Percentiles rank a stretch among this genome's conserved stretches.
Conservation (phyloP, 2,113 vertebrate genomes). For the Oreotrochilus melanogaster region DNA sequence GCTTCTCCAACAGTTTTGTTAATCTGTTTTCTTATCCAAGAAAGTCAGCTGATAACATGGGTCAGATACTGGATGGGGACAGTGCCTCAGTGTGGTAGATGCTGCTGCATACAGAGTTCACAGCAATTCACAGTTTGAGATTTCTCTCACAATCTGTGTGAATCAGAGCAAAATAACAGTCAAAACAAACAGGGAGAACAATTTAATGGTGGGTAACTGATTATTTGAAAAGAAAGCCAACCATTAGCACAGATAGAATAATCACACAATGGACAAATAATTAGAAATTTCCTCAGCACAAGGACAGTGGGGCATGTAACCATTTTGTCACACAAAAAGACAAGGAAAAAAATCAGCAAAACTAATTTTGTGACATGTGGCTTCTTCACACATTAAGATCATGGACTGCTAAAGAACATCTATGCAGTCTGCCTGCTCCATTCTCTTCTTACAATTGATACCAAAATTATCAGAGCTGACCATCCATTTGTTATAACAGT, state of each 20-base stretch:
- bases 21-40: background rate
- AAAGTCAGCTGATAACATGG: background rate
- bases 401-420: background rate
- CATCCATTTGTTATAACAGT: background rate
- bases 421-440: background rate
- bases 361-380: background rate
- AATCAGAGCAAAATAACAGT: background rate
- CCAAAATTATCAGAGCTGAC: background rate
- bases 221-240: background rate
- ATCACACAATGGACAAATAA: background rate
- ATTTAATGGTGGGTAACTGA: background rate
- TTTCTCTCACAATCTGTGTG: fast-evolving
- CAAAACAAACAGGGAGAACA: background rate
- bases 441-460: background rate
- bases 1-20: background rate
- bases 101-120: background rate
- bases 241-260: background rate
- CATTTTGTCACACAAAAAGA: background rate
- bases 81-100: background rate
- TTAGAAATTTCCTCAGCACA: background rate
- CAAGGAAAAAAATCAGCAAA: background rate
- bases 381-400: background rate
- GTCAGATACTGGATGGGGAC: background rate
- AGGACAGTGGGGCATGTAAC: background rate
- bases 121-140: background rate